These are phyloP conservation scores for Bradypodion pumilum DNA, from an alignment of 2,797 vertebrate species.

Conservation along the genomic window DNA sequence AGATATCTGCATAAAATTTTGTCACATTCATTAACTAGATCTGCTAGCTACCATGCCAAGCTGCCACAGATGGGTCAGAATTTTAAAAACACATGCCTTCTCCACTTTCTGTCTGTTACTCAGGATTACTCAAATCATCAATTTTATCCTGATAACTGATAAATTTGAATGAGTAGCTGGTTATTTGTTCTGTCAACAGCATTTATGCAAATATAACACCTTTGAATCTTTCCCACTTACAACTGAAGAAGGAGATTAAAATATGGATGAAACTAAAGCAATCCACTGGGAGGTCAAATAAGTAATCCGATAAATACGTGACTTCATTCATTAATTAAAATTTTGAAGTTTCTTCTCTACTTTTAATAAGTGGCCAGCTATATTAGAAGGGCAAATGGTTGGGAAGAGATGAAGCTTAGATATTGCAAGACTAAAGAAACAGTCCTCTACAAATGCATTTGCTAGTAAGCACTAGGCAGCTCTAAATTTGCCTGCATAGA, in stretches of 20 bases:
- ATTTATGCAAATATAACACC: neutral
- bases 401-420: neutral
- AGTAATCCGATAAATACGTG: neutral
- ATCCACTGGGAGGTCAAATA: neutral
- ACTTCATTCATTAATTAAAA: neutral
- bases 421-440: neutral
- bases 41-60: neutral
- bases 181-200: neutral
- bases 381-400: neutral
- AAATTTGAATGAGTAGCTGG: neutral
- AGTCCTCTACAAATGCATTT: neutral
- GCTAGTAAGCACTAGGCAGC: neutral
- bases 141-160: neutral
- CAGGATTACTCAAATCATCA: constrained; percentile 3
- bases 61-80: neutral
- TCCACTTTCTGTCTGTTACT: neutral
- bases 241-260: constrained; percentile 3
- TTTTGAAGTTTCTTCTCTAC: neutral
- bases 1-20: neutral
- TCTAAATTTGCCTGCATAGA: neutral
- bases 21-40: neutral
- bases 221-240: neutral
- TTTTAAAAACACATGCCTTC: neutral
- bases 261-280: constrained; percentile 16
- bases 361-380: neutral